Conservation (phyloP, 2,888 invertebrate species). For the Eledona agricola region DNA sequence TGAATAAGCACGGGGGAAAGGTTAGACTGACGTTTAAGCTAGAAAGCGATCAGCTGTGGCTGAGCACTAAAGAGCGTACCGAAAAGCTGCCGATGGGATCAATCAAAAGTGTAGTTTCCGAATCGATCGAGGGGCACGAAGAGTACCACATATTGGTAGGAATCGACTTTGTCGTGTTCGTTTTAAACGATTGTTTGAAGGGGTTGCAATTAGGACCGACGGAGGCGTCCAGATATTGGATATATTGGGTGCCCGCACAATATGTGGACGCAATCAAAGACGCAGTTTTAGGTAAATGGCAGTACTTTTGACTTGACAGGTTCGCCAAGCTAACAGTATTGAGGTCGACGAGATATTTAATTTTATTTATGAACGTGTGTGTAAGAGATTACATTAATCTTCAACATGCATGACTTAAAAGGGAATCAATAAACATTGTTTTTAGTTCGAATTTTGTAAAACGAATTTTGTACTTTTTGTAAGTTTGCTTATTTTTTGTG, state of each 20-base stretch:
- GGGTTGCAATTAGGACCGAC: conserved; percentile 90
- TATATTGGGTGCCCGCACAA: conserved; percentile 94
- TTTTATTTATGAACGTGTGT: conserved; percentile 26
- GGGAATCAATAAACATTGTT: conserved; percentile 36
- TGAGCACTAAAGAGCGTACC: conserved; percentile 91
- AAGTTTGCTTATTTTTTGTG: conserved; percentile 28
- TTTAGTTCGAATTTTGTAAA: conserved; percentile 20
- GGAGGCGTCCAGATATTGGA: conserved; percentile 91
- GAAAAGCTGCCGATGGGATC: conserved; percentile 91
- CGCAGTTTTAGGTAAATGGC: conserved; percentile 88
- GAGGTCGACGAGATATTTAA: conserved; percentile 26
- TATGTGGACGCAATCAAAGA: conserved; percentile 92
- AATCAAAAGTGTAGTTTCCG: conserved; percentile 81
- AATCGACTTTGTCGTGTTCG: conserved; percentile 19
- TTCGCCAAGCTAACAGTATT: conserved; percentile 38
- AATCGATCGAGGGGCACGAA: conserved; percentile 88
- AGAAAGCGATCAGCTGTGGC: conserved; percentile 89
- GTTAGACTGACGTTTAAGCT: conserved; percentile 91
- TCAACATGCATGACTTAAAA: conserved; percentile 32
- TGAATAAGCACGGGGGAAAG: conserved; percentile 89
- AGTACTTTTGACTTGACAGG: conserved; percentile 70
- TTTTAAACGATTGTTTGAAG: conserved; percentile 66
- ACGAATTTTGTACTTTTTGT: conserved; percentile 23
- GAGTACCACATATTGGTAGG: conserved; percentile 90
- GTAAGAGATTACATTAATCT: conserved; percentile 39